Evolutionary conservation across 2,113 vertebrate species (phyloP), one percentile per base, ranked within the genome.

Genomic region (Phycodurus eques): DNA sequence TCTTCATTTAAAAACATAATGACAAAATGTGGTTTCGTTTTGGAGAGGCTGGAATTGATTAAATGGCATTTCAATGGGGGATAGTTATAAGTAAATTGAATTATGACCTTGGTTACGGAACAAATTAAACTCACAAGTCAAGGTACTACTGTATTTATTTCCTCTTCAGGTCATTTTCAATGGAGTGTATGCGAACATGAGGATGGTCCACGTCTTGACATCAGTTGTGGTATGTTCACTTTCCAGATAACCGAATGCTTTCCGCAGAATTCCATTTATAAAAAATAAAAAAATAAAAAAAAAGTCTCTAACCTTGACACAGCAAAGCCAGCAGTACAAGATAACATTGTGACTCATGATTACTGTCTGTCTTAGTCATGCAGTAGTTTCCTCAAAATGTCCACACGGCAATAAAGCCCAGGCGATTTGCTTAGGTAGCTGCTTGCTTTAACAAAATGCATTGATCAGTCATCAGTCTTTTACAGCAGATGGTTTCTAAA

Each of bases 131-230:
- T 47, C 8, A 5, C 12, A 6, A 5, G 27, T 56, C 11, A 11
- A 11, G 15, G 17, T 10, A 39, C 33, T 2, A 20, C n/a, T 65
- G 78, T 43, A 44, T 70, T 85, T 83, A 68, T 79, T 78, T 59
- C 81, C 82, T 78, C 92, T 94, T 67, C 88, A 99, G 98, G 94
- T 98, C 88, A 93, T 95, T 86, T 98, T 96, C 80, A 97, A 95
- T 92, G 98, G 98, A 81, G 96, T 99, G 90, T 99, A 99, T 95
- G 96, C 95, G 93, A 99, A 99, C 87, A 96, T 97, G 95, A 95
- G 97, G 92, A 98, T 99, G 98, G 98, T 99, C 92, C 96, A 99
- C 87, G 94, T 98, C 84, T 94, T 99, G 85, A 99, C 98, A 67
- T 99, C 98, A 83, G 96, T 99, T 87, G 98, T 99, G 92, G 98